A percentile compares a stretch with the other conserved stretches of the same genome.
Conservation (phyloP, 2,888 invertebrate species). For the Patella pellucida region DNA sequence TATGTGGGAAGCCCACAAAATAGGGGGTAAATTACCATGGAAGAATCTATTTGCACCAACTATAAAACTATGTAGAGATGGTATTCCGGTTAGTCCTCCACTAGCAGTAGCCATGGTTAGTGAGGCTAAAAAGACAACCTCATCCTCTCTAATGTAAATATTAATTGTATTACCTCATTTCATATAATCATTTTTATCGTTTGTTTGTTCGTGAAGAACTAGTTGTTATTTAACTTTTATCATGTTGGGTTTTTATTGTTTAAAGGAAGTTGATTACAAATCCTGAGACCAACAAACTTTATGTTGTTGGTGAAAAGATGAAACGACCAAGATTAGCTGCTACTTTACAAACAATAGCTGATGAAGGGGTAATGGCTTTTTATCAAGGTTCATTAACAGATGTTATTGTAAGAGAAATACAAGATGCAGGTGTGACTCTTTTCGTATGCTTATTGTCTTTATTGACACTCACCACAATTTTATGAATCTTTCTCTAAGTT, state of each 20-base stretch:
- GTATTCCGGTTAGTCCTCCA: background rate
- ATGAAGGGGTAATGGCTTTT: slow-evolving; percentile 14
- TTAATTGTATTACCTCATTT: too few species aligned
- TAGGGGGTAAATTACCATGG: slow-evolving; percentile 15
- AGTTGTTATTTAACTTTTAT: background rate
- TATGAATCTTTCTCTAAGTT: too few species aligned
- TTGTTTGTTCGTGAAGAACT: too few species aligned
- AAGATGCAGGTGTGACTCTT: slow-evolving; percentile 16
- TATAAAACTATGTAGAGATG: slow-evolving; percentile 10
- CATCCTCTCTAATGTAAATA: too few species aligned
- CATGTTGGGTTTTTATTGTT: background rate
- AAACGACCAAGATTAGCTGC: slow-evolving; percentile 13
- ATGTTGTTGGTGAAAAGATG: slow-evolving; percentile 17
- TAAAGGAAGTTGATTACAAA: slow-evolving; percentile 23
- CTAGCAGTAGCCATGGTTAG: background rate
- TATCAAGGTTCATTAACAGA: slow-evolving; percentile 11
- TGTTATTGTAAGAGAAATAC: slow-evolving; percentile 10
- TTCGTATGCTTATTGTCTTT: too few species aligned
- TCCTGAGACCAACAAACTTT: slow-evolving; percentile 24
- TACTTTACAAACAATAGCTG: slow-evolving; percentile 2
- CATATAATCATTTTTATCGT: too few species aligned
- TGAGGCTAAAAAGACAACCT: background rate
- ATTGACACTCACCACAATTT: too few species aligned
- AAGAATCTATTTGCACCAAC: slow-evolving; percentile 5
- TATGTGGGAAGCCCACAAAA: slow-evolving; percentile 16